Base-by-base conservation (phyloP, 2,797 vertebrate species). In the Dicrostonyx torquatus region DNA sequence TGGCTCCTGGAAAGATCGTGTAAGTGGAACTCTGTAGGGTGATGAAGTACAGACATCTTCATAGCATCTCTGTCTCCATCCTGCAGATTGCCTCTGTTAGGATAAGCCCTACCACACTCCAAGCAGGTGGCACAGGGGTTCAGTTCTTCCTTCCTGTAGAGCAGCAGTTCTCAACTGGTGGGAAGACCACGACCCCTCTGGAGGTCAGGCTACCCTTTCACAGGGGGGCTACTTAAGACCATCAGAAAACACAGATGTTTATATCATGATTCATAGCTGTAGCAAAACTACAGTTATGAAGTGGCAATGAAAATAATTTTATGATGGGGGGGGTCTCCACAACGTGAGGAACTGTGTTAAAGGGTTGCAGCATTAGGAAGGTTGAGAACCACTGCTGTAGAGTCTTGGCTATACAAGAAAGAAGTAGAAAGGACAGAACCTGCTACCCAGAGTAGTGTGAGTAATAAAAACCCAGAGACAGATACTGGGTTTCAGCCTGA, bases 21-120 rank as follows among this genome's bases (percentile, higher is more conserved):
- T 98, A 98, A 99, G 97, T 48, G 97, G 98, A 97, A 97, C 29
- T 43, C 84, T 94, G 17, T 89, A 94, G 96, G 97, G 92, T 95
- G 94, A 89, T 2, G 13, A 96, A 97, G 95, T 97, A 97, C 96
- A 83, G 90, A 94, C 95, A 96, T 82, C 92, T 82, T 92, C 77
- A 76, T 94, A 95, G 85, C 95, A 79, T 83, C 55, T 78, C 58
- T 45, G 31, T 20, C 48, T 24, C n/a, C 5, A 40, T 29, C 64
- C 83, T 29, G 66, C 45, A 73, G 60, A 45, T 45, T 90, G 89
- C 80, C 79, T 89, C 88, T 85, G 22, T 68, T 97, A 94, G 95
- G 94, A 96, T 92, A 82, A 97, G 90, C 66, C 95, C 45, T 43
- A 48, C 12, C 26, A 12, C 31, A 24, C 6, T 72, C 88, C 85